These are phyloP conservation scores for Chaetodon trifascialis DNA, from an alignment of 2,113 vertebrate species.

Conservation along the genomic window DNA sequence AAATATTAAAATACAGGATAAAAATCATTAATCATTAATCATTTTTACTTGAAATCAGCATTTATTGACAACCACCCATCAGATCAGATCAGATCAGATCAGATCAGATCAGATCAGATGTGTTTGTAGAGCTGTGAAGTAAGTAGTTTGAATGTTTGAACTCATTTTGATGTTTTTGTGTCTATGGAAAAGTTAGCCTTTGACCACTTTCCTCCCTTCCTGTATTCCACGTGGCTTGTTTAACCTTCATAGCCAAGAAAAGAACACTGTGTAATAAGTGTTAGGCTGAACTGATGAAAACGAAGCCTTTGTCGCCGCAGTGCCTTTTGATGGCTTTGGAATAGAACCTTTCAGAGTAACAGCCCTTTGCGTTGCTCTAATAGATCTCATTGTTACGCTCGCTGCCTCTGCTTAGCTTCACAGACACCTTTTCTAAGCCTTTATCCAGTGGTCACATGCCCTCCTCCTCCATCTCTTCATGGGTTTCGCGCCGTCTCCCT, in stretches of 20 bases:
- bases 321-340: not conserved
- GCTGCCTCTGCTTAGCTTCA: not conserved
- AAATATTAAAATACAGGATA: no score
- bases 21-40: no score
- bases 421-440: constrained; percentile 7
- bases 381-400: not conserved
- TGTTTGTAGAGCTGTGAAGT: no score
- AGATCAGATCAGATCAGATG: no score
- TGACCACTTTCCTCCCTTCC: not conserved
- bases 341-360: not conserved
- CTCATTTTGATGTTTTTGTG: no score
- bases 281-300: not conserved
- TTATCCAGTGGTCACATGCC: constrained; percentile 9
- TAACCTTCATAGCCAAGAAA: not conserved
- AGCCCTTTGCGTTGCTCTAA: not conserved
- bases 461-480: not conserved
- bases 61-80: no score
- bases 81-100: no score
- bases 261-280: not conserved
- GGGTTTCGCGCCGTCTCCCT: not conserved
- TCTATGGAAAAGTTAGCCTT: not conserved
- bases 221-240: not conserved
- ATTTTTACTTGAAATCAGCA: no score
- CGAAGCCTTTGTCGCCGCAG: no score
- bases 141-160: no score